Evolutionary conservation across 2,113 vertebrate species (phyloP), one percentile per base, ranked within the genome.

Genomic region (Cinclus cinclus): DNA sequence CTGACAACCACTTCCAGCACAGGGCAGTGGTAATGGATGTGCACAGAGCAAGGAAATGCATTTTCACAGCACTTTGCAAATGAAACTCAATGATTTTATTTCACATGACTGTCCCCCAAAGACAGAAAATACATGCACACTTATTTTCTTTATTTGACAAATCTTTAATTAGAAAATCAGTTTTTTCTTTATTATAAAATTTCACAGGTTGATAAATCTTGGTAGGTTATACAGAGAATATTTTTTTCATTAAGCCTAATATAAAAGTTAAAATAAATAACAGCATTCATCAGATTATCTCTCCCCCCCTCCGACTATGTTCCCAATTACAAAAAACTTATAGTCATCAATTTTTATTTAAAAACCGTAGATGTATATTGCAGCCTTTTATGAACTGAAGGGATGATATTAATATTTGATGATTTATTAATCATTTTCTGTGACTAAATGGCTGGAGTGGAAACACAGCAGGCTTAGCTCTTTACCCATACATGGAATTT

Each of bases 111-210:
- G 58, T n/a, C 47, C 81, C 91, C 86, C 90, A 83, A 79, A 94
- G 77, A 90, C 67, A 97, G 67, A 76, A 97, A 95, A 96, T 64
- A 93, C 46, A 85, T 91, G 92, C 75, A 93, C 68, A 14, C 71
- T 88, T 95, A 49, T 90, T 97, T 97, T 93, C 73, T 94, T 97
- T 97, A 85, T 97, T 97, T 97, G 95, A 97, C 94, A 98, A 98
- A 97, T 96, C 94, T 98, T 98, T 98, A 98, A 98, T 98, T 98
- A 98, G 92, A 98, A 98, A 98, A 98, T 63, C 91, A 95, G 55
- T 97, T 91, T 96, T 93, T 86, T 97, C 50, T 97, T 96, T 91
- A 93, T 96, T 98, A 97, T 88, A 98, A 98, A 98, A 98, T 97
- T 97, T 97, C 86, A 97, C 96, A 97, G 97, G 96, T 97, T 97